phyloP scores from a whole-genome alignment of 2,888 invertebrate genomes.

The Megamerina dolium region DNA sequence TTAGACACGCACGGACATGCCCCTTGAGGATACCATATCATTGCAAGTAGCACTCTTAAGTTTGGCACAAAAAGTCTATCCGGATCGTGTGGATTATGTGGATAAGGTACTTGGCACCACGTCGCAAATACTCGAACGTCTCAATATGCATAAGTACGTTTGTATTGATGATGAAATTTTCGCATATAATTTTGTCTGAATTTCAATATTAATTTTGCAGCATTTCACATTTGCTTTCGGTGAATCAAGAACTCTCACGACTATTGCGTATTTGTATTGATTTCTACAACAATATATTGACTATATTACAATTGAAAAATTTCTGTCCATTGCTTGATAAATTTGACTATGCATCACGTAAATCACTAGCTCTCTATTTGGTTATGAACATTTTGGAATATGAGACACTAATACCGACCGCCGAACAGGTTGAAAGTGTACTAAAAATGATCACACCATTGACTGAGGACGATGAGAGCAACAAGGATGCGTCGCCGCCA shows the following conservation, averaged over 20 bases:
- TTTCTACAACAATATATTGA: constrained; percentile 86
- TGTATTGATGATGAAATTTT: not conserved
- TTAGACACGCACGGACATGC: constrained; percentile 88
- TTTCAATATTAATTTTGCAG: constrained; percentile 23
- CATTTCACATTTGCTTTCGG: constrained; percentile 53
- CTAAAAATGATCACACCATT: constrained; percentile 77
- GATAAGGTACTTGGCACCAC: constrained; percentile 92
- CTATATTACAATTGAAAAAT: constrained; percentile 78
- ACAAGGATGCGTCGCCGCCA: constrained; percentile 20
- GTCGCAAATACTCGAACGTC: constrained; percentile 80
- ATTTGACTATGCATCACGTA: constrained; percentile 82
- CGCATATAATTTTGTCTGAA: constrained; percentile 1
- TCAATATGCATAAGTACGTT: constrained; percentile 72
- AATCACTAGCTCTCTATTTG: constrained; percentile 80
- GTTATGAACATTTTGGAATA: constrained; percentile 86
- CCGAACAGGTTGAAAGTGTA: constrained; percentile 79
- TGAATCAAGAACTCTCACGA: constrained; percentile 89
- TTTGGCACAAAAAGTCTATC: constrained; percentile 94
- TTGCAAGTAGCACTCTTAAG: constrained; percentile 92
- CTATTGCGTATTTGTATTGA: constrained; percentile 92
- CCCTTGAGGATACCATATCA: constrained; percentile 90
- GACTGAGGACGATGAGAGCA: constrained; percentile 75
- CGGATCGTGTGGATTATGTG: constrained; percentile 88
- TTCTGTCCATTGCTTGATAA: constrained; percentile 80
- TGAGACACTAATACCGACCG: constrained; percentile 78